Percentiles rank a stretch among this genome's conserved stretches.
phyloP scores from a whole-genome alignment of 2,888 invertebrate species.

The Tetanocera ferruginea region DNA sequence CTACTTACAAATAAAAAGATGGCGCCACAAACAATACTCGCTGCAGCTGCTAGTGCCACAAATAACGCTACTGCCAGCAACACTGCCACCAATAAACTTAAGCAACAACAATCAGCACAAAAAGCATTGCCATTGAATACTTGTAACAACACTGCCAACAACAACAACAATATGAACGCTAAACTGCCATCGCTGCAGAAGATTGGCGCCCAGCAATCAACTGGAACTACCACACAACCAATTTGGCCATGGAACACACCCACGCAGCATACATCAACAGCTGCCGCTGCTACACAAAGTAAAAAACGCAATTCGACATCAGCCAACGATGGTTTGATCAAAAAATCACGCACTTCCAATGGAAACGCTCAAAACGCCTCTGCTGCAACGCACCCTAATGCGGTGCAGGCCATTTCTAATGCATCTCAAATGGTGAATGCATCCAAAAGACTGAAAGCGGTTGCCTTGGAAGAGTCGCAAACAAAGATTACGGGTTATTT shows the following conservation, averaged over 20 bases:
- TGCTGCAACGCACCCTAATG: not conserved
- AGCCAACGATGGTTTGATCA: slow-evolving; percentile 53
- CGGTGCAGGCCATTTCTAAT: slow-evolving; percentile 31
- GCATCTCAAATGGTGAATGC: slow-evolving; percentile 38
- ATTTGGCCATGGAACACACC: slow-evolving; percentile 35
- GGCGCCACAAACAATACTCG: slow-evolving; percentile 67
- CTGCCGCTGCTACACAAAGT: slow-evolving; percentile 41
- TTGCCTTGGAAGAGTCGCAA: slow-evolving; percentile 72
- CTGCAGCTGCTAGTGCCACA: slow-evolving; percentile 36
- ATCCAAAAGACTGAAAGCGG: slow-evolving; percentile 67
- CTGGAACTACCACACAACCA: not conserved
- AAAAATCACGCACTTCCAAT: slow-evolving; percentile 59
- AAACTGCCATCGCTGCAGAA: slow-evolving; percentile 39
- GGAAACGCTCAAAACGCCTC: not conserved
- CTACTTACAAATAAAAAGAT: slow-evolving; percentile 53
- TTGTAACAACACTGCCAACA: slow-evolving; percentile 38
- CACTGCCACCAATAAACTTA: slow-evolving; percentile 45
- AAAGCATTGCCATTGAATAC: slow-evolving; percentile 38
- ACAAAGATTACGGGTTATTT: slow-evolving; percentile 86
- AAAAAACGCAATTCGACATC: slow-evolving; percentile 55
- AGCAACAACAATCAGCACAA: slow-evolving; percentile 48
- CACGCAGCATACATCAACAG: slow-evolving; percentile 21
- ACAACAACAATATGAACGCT: slow-evolving; percentile 37
- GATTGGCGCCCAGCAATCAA: not conserved
- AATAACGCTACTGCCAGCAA: slow-evolving; percentile 21